phyloP scores from a whole-genome alignment of 2,797 vertebrate genomes.

The Potorous gilbertii region DNA sequence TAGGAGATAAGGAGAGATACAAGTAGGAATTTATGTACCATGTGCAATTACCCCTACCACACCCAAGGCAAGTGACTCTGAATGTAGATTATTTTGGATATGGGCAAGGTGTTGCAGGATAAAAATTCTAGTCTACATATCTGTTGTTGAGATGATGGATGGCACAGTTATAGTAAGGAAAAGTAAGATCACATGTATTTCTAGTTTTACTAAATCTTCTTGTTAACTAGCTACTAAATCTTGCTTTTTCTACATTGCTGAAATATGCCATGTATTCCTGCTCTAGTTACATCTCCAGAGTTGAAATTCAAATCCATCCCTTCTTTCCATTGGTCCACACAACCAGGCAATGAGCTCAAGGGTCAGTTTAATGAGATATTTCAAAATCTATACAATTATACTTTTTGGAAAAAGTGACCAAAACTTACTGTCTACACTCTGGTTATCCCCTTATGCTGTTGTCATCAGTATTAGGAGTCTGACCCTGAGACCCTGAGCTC shows the following conservation, averaged over 20 bases:
- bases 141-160: not conserved
- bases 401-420: not conserved
- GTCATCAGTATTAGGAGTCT: not conserved
- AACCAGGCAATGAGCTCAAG: not conserved
- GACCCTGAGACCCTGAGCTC: not conserved
- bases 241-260: not conserved
- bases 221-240: not conserved
- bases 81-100: not conserved
- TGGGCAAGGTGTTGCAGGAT: accelerated
- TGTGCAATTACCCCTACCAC: not conserved
- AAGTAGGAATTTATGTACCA: not conserved
- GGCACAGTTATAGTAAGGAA: not conserved
- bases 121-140: not conserved
- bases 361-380: too few species aligned
- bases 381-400: not conserved
- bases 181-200: not conserved
- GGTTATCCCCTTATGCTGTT: not conserved
- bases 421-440: not conserved
- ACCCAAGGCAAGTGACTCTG: not conserved
- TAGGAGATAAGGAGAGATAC: not conserved
- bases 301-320: not conserved
- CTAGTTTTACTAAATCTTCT: not conserved
- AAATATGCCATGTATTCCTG: not conserved
- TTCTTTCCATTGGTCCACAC: not conserved
- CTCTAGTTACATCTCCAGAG: not conserved